Base-by-base conservation (phyloP, 30 jellyfish, hydroid and myxozoan genomes). In the Pelagia noctiluca region DNA sequence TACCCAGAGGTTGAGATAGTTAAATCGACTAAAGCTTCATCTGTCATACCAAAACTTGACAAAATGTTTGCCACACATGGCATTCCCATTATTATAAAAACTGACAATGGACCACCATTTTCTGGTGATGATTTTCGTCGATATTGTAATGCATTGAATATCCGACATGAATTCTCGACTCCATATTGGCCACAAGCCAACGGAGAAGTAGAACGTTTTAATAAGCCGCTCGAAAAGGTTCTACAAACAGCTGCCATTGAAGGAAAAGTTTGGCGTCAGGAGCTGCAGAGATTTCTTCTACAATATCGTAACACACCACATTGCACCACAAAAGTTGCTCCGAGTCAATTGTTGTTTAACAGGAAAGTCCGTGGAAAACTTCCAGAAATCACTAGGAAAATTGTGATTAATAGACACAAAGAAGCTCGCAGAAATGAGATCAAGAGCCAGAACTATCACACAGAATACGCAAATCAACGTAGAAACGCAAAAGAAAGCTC, bases 71-170 rank as follows among this genome's bases (percentile, higher is more conserved):
- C 57, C 57, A 42, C 57, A 42, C 57, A 42, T 42, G 57, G 57
- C 16, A 42, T 42, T 5, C 57, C 72, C 21, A 60, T 5, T n/a
- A 24, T 26, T n/a, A 60, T 42, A 5, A 42, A 42, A 42, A 42
- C 79, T 22, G 79, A 66, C 64, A 66, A 66, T 66, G 79, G 79
- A 25, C 79, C 79, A 66, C 79, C 35, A 31, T 66, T 66, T 31
- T 42, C 57, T 5, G 16, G 57, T 42, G 57, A 42, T 42, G 57
- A 66, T 5, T 66, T 25, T 25, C 79, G 61, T 12, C 53, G 79
- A 10, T 18, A 22, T n/a, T 66, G 61, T 31, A 3, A 66, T 3
- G 57, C 79, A 66, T 66, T 66, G 79, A 66, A 31, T 31, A 22
- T 66, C 61, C 10, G 16, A 16, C 57, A 42, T 42, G 57, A 42